Conservation (phyloP, 1,140 invertebrate genomes). For the Episyrphus balteatus region DNA sequence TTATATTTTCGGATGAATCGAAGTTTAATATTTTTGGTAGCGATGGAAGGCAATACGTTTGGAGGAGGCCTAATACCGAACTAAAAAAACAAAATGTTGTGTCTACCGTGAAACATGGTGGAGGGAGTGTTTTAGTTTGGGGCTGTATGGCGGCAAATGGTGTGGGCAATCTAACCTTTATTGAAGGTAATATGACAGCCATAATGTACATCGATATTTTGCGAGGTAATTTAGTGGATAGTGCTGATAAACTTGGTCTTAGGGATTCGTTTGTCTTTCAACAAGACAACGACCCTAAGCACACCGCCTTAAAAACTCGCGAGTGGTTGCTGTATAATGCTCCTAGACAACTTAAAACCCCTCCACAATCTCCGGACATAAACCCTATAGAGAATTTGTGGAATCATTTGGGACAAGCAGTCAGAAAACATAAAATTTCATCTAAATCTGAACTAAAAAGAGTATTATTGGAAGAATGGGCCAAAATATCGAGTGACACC, state of each 20-base stretch:
- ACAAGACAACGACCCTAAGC: slow-evolving; percentile 15
- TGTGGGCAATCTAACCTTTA: slow-evolving; percentile 4
- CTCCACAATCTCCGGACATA: background rate
- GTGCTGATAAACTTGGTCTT: slow-evolving; percentile 10
- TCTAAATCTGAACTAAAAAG: background rate
- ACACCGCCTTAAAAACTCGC: slow-evolving; percentile 7
- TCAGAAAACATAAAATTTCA: background rate
- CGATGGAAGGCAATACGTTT: slow-evolving; percentile 3
- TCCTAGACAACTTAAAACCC: background rate
- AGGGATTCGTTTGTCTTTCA: slow-evolving; percentile 4
- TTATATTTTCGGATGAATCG: slow-evolving; percentile 1
- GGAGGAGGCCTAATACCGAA: slow-evolving; percentile 2
- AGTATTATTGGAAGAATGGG: background rate
- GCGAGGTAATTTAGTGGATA: background rate
- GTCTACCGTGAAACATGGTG: slow-evolving; percentile 6
- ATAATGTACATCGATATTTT: background rate
- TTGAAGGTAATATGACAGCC: background rate
- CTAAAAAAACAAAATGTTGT: slow-evolving; percentile 4
- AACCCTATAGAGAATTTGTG: background rate
- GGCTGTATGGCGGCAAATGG: slow-evolving; percentile 15
- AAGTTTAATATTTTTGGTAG: slow-evolving; percentile 4
- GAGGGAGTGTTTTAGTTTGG: slow-evolving; percentile 21
- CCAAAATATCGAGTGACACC: background rate
- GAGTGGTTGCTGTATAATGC: background rate
- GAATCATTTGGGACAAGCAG: background rate